Base-by-base conservation (phyloP, 2,888 invertebrate genomes). In the Tenthredo distinguenda region DNA sequence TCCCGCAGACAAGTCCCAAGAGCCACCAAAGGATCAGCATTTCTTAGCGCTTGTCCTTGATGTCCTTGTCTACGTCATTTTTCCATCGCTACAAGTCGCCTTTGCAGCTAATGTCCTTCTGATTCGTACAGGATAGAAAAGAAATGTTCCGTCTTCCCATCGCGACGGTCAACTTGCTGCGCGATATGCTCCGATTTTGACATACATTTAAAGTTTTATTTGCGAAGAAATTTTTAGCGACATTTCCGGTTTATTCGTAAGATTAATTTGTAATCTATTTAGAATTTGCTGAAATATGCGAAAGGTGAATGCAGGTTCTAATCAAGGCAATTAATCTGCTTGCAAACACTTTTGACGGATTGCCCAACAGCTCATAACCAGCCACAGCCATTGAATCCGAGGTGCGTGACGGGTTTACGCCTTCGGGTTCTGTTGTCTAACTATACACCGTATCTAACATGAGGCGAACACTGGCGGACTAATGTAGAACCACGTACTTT, bases 1-100 rank as follows among this genome's bases (percentile, higher is more conserved):
- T 90, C 90, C 90, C 91, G 90, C 91, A 93, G 87, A 93, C 89
- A 87, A 91, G 87, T 90, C 91, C 92, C 86, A 90, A 91, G 86
- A 91, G 88, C 91, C 91, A 91, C 88, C 87, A 89, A 86, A 91
- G 88, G 88, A 89, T 88, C 89, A 87, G 90, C 93, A 93, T 93
- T 87, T 90, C 90, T 81, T 65, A 74, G 83, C 83, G 87, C 86
- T 87, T 87, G 86, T 87, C 88, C 87, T 88, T 86, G 62, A 31
- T 81, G 62, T 58, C 81, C 40, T 62, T 81, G 81, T 81, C 40
- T 81, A 81, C 40, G 81, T 65, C 81, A 81, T 81, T 81, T 81
- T 65, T 81, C 12, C 43, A 47, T 81, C 18, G 62, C 62, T 81
- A 79, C 31, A 58, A 55, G 58, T n/a, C 79, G 37, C 31, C 37